Percentiles rank a stretch among this genome's conserved stretches.
Evolutionary conservation across 2,888 invertebrate species (phyloP).

Genomic region (Rhamnusium bicolor): DNA sequence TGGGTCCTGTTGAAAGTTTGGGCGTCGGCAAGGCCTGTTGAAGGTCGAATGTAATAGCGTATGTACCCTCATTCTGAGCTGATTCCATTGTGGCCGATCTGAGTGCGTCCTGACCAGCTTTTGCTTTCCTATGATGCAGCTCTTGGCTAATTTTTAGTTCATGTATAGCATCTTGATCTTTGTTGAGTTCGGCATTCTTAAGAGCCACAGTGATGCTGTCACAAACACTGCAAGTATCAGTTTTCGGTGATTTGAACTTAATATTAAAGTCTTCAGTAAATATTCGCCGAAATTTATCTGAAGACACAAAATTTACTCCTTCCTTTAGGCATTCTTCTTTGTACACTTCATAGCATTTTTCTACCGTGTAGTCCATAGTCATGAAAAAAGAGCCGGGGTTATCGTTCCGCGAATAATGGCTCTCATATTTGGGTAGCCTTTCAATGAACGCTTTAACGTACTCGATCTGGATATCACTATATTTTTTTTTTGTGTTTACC

Average conservation of each 20-base stretch:
- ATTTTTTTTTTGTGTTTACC: slow-evolving; percentile 30
- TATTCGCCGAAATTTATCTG: too few relatives aligned
- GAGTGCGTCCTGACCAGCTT: slow-evolving; percentile 36
- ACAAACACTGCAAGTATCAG: slow-evolving; percentile 36
- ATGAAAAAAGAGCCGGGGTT: too few relatives aligned
- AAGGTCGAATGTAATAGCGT: slow-evolving; percentile 31
- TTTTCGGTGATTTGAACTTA: slow-evolving; percentile 39
- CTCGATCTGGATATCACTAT: slow-evolving; percentile 10
- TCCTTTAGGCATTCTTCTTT: too few relatives aligned
- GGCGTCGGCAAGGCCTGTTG: slow-evolving; percentile 36
- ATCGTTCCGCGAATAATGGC: slow-evolving; percentile 39
- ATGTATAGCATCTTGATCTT: slow-evolving; percentile 21
- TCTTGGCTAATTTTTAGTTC: slow-evolving; percentile 29
- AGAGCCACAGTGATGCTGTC: slow-evolving; percentile 28
- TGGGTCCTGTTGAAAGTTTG: slow-evolving; percentile 36
- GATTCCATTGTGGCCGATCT: slow-evolving; percentile 28
- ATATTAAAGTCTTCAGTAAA: slow-evolving; percentile 42
- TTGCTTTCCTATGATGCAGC: slow-evolving; percentile 39
- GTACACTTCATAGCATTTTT: too few relatives aligned
- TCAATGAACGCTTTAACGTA: slow-evolving; percentile 33
- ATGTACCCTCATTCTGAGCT: slow-evolving; percentile 18
- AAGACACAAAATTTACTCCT: too few relatives aligned
- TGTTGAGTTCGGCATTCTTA: slow-evolving; percentile 24
- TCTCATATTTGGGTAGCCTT: slow-evolving; percentile 38
- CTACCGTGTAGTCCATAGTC: too few relatives aligned